A percentile compares a stretch with the other conserved stretches of the same genome.
These are phyloP conservation scores for Sinotaia quadrata DNA, from an alignment of 2,888 invertebrate species.

Conservation along the genomic window DNA sequence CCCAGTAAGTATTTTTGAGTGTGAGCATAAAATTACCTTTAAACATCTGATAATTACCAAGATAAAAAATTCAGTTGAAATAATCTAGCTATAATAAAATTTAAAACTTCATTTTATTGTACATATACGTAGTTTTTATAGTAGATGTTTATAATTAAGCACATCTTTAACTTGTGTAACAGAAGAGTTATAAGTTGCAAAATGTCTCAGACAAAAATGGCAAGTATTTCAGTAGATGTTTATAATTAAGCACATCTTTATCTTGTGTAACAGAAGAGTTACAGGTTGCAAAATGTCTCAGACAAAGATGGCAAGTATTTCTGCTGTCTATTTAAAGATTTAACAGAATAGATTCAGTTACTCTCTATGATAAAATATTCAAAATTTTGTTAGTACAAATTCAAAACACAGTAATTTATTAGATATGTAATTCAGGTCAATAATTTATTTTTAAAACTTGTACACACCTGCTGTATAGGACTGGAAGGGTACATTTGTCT, in stretches of 20 bases:
- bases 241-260: not conserved
- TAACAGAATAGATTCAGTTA: no score
- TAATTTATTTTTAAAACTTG: not conserved
- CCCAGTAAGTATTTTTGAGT: no score
- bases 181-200: not conserved
- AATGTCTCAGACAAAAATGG: not conserved
- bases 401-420: no score
- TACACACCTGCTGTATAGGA: constrained; percentile 51
- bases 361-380: no score
- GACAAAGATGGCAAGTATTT: not conserved
- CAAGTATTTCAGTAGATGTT: not conserved
- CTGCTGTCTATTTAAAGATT: no score
- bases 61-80: no score
- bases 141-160: not conserved
- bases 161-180: not conserved
- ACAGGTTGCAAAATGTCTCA: not conserved
- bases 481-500: constrained; percentile 44
- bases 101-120: not conserved
- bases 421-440: not conserved
- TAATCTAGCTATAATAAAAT: no score
- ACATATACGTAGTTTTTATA: not conserved
- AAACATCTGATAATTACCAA: no score
- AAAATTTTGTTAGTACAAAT: no score
- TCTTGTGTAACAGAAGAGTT: not conserved
- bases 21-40: no score